Conservation (phyloP, 2,113 vertebrate species). For the Tretioscincus oriximinensis region DNA sequence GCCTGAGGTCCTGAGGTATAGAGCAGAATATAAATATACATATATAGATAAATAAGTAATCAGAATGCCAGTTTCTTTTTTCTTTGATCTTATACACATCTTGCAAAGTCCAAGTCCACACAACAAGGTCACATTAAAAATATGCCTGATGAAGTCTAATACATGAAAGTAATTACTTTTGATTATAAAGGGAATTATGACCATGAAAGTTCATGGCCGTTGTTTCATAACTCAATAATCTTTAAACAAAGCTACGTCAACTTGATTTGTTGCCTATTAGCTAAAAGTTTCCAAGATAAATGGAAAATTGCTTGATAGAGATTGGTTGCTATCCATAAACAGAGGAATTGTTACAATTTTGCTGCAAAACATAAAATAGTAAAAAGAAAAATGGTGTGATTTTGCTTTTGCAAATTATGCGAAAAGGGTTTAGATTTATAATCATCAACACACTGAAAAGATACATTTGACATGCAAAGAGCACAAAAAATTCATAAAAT, state of each 20-base stretch:
- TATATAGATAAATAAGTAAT: too few species aligned
- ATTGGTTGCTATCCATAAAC: slow-evolving; percentile 1
- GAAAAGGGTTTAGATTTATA: neutral
- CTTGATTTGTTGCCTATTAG: slow-evolving; percentile 5
- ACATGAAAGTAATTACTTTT: neutral
- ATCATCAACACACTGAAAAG: too few species aligned
- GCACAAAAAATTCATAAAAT: too few species aligned
- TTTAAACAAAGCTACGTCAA: slow-evolving; percentile 11
- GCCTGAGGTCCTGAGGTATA: too few species aligned
- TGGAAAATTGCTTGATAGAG: slow-evolving; percentile 8
- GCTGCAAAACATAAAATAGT: neutral
- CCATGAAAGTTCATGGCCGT: neutral
- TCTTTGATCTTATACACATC: neutral
- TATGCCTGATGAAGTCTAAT: neutral
- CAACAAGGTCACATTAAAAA: neutral
- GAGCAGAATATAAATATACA: too few species aligned
- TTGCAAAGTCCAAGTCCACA: neutral
- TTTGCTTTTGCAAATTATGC: neutral
- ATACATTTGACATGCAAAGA: neutral
- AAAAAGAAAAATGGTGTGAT: neutral
- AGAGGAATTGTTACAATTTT: neutral
- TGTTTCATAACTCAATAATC: slow-evolving; percentile 19
- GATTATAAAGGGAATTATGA: neutral
- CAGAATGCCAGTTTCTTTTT: neutral
- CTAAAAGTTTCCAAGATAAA: neutral